Evolutionary conservation across 1,140 invertebrate species (phyloP).

Genomic region (Drosophila athabasca): DNA sequence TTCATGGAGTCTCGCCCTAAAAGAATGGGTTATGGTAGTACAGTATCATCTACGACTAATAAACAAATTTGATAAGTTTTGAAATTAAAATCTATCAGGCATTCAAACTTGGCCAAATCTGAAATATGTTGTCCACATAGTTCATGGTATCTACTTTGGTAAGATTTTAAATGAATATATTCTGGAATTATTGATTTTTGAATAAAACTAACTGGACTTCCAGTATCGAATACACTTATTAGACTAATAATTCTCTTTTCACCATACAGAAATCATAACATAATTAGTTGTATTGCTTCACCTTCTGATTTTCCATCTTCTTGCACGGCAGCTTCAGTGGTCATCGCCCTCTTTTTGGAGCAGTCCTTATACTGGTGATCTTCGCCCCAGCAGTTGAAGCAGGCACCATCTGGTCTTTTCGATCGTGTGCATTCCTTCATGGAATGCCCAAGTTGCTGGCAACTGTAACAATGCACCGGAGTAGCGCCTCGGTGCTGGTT

Average conservation of each 20-base stretch:
- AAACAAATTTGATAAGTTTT: not conserved
- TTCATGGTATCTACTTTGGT: not conserved
- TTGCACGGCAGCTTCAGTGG: not conserved
- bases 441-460: not conserved
- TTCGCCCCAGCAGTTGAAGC: too few relatives aligned
- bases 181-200: conserved; percentile 2
- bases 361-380: too few relatives aligned
- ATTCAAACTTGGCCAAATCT: too few relatives aligned
- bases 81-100: not conserved
- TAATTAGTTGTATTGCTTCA: too few relatives aligned
- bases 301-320: too few relatives aligned
- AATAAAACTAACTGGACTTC: conserved; percentile 2
- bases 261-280: too few relatives aligned
- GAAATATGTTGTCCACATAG: not conserved
- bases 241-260: too few relatives aligned
- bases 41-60: not conserved
- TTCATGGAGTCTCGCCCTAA: not conserved
- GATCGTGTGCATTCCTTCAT: not conserved
- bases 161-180: not conserved
- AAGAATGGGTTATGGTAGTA: not conserved
- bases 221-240: not conserved
- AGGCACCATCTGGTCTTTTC: not conserved
- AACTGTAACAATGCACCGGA: not conserved
- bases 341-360: not conserved
- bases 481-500: too few relatives aligned